Evolutionary conservation across 2,113 vertebrate genomes (phyloP).

Genomic region (Petaurus breviceps): DNA sequence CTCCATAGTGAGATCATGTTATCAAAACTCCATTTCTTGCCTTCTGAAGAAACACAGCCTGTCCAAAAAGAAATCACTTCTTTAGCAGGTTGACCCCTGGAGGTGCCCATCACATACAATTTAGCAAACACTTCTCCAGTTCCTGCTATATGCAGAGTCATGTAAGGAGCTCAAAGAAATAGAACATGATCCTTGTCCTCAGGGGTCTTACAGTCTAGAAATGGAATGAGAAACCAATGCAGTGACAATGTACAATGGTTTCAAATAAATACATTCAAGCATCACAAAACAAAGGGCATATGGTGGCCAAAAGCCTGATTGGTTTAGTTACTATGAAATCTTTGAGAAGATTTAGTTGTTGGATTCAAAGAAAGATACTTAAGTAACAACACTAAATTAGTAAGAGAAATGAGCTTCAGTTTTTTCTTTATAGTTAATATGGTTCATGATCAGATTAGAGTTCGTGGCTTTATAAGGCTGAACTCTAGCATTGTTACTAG

Average conservation of each 20-base stretch:
- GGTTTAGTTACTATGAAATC: neutral
- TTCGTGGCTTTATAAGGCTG: neutral
- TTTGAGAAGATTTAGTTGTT: neutral
- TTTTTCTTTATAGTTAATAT: constrained; percentile 16
- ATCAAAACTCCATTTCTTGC: neutral
- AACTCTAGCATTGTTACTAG: neutral
- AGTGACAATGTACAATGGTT: neutral
- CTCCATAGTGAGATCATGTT: neutral
- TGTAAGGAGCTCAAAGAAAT: neutral
- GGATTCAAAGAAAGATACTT: neutral
- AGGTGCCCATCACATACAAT: neutral
- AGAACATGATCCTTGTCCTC: neutral
- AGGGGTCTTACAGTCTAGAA: neutral
- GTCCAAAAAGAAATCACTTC: neutral
- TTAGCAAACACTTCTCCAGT: neutral
- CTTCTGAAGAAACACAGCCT: neutral
- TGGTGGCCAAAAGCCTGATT: neutral
- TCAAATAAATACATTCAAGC: neutral
- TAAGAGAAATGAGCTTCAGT: neutral
- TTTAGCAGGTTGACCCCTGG: neutral
- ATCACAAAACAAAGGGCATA: neutral
- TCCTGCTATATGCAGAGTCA: neutral
- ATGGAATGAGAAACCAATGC: neutral
- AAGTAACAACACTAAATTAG: neutral
- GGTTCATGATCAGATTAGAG: constrained; percentile 13